Evolutionary conservation across 2,113 vertebrate genomes (phyloP), one percentile per base, ranked within the genome.

Genomic region (Galbula dea): DNA sequence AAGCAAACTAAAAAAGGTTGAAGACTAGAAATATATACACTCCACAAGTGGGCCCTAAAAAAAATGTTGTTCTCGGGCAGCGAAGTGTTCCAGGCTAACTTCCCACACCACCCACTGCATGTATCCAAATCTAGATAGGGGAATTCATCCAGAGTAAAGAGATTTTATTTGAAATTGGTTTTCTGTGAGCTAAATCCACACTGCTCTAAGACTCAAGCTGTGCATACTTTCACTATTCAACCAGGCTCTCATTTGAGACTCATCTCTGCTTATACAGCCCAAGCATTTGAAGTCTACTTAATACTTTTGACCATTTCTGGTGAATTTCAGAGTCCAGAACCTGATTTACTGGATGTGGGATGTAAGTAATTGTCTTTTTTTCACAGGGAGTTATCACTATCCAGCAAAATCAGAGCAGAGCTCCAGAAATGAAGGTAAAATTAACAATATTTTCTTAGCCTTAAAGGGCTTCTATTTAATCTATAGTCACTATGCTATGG

Each of bases 1-100:
- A 91, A 95, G n/a, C 34, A 52, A 90, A 90, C 86, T 90, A 19
- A 81, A 93, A 66, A 67, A 71, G 48, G 59, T 12, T 77, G 79
- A 89, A 55, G 79, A 48, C 75, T 61, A 94, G 68, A 96, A 95
- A 95, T 85, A 85, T 0, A 85, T 0, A 80, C 52, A 83, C 18
- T 89, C 43, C 59, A 88, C 48, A 77, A 89, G 43, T 1, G 1
- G 52, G 58, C 46, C 57, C 75, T 68, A 89, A 79, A 92, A 93
- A 71, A 22, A 9, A 27, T 43, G 88, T 81, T 83, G 7, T 86
- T 89, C 93, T 68, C 3, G 26, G 55, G 75, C 37, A 89, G 55
- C 63, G 80, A 36, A 74, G 48, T 29, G 11, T 92, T 91, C 46
- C 82, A 83, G 46, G 75, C 21, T 83, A 89, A 86, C 57, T 77